A percentile compares a stretch with the other conserved stretches of the same genome.
These are phyloP conservation scores for Trimorus sp. DNA, from an alignment of 2,888 invertebrate genomes.

Conservation along the genomic window DNA sequence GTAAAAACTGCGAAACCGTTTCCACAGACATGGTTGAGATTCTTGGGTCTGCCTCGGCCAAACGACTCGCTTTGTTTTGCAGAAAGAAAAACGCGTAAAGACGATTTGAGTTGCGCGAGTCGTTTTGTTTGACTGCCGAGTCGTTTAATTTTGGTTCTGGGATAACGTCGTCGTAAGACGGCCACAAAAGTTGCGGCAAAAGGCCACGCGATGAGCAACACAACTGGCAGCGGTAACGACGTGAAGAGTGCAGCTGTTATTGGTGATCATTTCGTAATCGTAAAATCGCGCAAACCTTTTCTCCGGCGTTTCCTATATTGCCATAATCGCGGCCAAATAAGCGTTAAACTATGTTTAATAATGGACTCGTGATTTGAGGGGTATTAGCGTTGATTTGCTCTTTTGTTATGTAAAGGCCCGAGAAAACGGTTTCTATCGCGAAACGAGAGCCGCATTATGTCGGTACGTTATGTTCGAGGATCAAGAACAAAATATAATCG, in stretches of 20 bases:
- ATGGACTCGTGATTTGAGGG: slow-evolving; percentile 53
- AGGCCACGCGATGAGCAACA: slow-evolving; percentile 31
- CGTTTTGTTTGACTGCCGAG: too few species aligned
- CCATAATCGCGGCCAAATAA: slow-evolving; percentile 36
- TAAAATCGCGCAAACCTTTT: slow-evolving; percentile 50
- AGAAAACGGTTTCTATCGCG: slow-evolving; percentile 27
- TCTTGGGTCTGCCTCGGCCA: too few species aligned
- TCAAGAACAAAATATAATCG: slow-evolving; percentile 57
- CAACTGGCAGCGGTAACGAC: slow-evolving; percentile 48
- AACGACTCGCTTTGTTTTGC: too few species aligned
- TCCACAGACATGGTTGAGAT: slow-evolving; percentile 4
- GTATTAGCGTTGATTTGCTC: slow-evolving; percentile 54
- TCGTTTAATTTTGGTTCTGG: slow-evolving; percentile 41
- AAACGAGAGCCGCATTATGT: slow-evolving; percentile 46
- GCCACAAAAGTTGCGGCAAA: slow-evolving; percentile 41
- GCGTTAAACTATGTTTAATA: slow-evolving; percentile 57
- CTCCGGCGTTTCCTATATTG: slow-evolving; percentile 26
- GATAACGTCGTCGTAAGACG: slow-evolving; percentile 28
- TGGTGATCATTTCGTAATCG: slow-evolving; percentile 59
- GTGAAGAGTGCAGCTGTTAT: slow-evolving; percentile 57
- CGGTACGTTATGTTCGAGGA: slow-evolving; percentile 38
- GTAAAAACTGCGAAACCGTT: slow-evolving; percentile 12
- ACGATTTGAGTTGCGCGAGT: too few species aligned
- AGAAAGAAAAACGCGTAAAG: too few species aligned
- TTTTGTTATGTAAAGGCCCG: slow-evolving; percentile 53